These are phyloP conservation scores for Pangasius djambal DNA, from an alignment of 2,797 vertebrate genomes.

Conservation along the genomic window DNA sequence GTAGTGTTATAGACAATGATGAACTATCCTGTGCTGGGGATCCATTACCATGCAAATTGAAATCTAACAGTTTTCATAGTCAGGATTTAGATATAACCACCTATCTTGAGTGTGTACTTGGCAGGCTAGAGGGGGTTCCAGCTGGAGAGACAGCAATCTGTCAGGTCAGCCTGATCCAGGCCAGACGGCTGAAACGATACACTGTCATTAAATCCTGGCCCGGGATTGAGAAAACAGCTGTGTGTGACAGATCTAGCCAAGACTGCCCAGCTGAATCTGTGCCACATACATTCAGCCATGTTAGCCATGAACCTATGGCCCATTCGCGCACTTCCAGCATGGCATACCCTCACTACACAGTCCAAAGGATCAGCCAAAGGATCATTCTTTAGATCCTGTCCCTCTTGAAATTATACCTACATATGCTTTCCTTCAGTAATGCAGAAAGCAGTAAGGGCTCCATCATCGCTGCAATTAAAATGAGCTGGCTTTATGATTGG, in stretches of 20 bases:
- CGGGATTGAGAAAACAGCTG: conserved; percentile 58
- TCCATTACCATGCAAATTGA: conserved; percentile 33
- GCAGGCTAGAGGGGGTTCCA: conserved; percentile 30
- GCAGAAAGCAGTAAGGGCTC: background rate
- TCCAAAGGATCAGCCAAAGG: too few species aligned
- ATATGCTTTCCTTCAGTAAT: background rate
- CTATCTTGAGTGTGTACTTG: conserved; percentile 41
- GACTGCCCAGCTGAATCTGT: conserved; percentile 36
- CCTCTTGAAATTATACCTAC: background rate
- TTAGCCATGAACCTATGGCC: conserved; percentile 4
- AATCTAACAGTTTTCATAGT: conserved; percentile 29
- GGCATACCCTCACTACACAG: background rate
- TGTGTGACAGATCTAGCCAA: conserved; percentile 45
- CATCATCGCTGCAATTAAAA: background rate
- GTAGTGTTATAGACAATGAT: conserved; percentile 7
- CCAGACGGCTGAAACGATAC: conserved; percentile 50
- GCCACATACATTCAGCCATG: conserved; percentile 26
- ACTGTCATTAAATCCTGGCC: conserved; percentile 54
- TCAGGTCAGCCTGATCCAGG: conserved; percentile 48
- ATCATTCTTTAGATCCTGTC: background rate
- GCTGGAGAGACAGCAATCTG: conserved; percentile 49
- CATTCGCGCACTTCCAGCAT: conserved; percentile 23
- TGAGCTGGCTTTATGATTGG: background rate
- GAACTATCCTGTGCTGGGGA: conserved; percentile 21
- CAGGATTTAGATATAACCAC: conserved; percentile 37